Evolutionary conservation across 2,888 invertebrate genomes (phyloP).

Genomic region (Cephonodes hylas): DNA sequence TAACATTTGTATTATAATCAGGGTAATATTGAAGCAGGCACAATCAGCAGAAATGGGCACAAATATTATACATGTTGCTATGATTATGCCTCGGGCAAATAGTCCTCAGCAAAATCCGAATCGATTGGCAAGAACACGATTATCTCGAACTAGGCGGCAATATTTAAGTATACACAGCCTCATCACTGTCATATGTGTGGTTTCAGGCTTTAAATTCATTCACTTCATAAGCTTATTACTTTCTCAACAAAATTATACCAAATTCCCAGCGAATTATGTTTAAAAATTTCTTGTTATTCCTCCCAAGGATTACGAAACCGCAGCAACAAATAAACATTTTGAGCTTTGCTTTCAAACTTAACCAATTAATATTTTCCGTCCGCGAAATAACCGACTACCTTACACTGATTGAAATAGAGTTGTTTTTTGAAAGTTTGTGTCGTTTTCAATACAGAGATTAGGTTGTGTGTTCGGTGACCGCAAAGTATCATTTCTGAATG

Average conservation of each 20-base stretch:
- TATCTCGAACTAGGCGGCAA: too few relatives aligned
- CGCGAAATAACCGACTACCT: not conserved
- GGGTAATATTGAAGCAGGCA: too few relatives aligned
- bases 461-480: constrained; percentile 10
- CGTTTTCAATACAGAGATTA: not conserved
- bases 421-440: not conserved
- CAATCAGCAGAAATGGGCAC: too few relatives aligned
- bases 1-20: too few relatives aligned
- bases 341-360: constrained; percentile 7
- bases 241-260: constrained; percentile 11
- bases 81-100: too few relatives aligned
- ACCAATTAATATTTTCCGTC: not conserved
- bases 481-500: constrained; percentile 17
- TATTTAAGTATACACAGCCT: too few relatives aligned
- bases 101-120: too few relatives aligned
- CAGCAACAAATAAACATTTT: constrained; percentile 22
- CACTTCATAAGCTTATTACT: not conserved
- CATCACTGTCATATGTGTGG: too few relatives aligned
- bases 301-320: constrained; percentile 17
- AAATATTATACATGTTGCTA: too few relatives aligned
- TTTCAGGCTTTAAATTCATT: too few relatives aligned
- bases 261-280: not conserved
- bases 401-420: not conserved
- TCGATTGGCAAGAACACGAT: too few relatives aligned
- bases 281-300: constrained; percentile 4